phyloP scores from a whole-genome alignment of 2,888 invertebrate genomes.

The Limnephilus marmoratus region DNA sequence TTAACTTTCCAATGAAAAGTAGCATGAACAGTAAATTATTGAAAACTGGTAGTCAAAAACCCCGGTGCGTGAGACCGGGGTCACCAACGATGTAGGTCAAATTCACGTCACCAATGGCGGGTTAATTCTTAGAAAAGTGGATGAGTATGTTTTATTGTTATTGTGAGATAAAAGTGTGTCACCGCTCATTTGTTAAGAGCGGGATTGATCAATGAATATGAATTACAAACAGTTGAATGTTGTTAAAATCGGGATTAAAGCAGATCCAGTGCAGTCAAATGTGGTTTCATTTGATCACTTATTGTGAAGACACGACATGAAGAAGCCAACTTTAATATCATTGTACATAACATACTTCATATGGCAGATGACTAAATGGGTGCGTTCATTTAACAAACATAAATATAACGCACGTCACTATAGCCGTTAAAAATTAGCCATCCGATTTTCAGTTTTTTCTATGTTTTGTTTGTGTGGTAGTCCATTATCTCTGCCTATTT shows the following conservation, averaged over 20 bases:
- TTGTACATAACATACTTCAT: neutral
- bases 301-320: neutral
- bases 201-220: neutral
- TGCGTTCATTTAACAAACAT: neutral
- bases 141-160: neutral
- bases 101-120: too few species aligned
- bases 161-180: neutral
- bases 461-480: neutral
- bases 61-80: too few species aligned
- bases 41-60: too few species aligned
- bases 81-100: too few species aligned
- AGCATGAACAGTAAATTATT: too few species aligned
- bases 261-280: conserved; percentile 2
- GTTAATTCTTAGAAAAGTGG: neutral
- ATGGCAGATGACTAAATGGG: too few species aligned
- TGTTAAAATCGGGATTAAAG: conserved; percentile 2
- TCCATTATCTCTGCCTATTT: neutral
- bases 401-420: neutral
- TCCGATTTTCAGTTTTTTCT: neutral
- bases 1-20: too few species aligned
- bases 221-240: neutral
- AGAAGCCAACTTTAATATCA: neutral
- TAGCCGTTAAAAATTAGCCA: neutral
- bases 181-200: neutral
- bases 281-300: neutral